These are phyloP conservation scores for Scarus forsteni DNA, from an alignment of 2,797 vertebrate species.

Conservation along the genomic window DNA sequence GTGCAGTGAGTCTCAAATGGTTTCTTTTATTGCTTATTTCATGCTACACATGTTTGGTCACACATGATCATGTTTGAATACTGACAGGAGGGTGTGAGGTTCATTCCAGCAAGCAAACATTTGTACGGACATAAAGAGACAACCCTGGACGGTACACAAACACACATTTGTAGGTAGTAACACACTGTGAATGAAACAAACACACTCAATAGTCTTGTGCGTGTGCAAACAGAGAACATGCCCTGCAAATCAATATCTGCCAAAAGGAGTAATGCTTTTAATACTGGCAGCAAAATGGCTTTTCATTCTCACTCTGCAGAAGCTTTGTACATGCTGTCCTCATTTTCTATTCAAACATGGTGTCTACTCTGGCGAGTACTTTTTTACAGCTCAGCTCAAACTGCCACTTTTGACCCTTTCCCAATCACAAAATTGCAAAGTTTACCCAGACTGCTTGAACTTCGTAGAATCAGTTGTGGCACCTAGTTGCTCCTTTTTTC, in stretches of 20 bases:
- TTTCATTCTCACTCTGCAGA: slow-evolving; percentile 54
- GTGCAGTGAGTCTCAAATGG: slow-evolving; percentile 6
- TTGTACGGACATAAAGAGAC: not conserved
- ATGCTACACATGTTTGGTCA: slow-evolving; percentile 13
- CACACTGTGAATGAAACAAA: not conserved
- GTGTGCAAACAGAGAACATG: not conserved
- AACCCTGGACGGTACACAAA: not conserved
- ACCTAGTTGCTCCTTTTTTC: no score
- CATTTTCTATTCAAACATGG: slow-evolving; percentile 18
- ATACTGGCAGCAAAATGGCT: slow-evolving; percentile 31
- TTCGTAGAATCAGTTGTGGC: no score
- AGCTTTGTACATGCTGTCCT: slow-evolving; percentile 17
- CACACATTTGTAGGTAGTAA: slow-evolving; percentile 1
- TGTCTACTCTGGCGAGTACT: not conserved
- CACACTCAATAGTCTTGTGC: not conserved
- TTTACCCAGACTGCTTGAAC: no score
- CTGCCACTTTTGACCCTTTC: no score
- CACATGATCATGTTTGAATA: slow-evolving; percentile 26
- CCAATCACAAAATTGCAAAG: no score
- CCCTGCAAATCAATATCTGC: slow-evolving; percentile 34
- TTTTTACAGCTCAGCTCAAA: not conserved
- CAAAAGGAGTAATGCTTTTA: slow-evolving; percentile 36
- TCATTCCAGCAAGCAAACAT: slow-evolving; percentile 41
- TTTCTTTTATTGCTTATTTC: slow-evolving; percentile 25
- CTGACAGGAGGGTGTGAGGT: slow-evolving; percentile 18